Evolutionary conservation across 2,888 invertebrate species (phyloP), one percentile per base, ranked within the genome.

Genomic region (Pristionchus maxplancki): DNA sequence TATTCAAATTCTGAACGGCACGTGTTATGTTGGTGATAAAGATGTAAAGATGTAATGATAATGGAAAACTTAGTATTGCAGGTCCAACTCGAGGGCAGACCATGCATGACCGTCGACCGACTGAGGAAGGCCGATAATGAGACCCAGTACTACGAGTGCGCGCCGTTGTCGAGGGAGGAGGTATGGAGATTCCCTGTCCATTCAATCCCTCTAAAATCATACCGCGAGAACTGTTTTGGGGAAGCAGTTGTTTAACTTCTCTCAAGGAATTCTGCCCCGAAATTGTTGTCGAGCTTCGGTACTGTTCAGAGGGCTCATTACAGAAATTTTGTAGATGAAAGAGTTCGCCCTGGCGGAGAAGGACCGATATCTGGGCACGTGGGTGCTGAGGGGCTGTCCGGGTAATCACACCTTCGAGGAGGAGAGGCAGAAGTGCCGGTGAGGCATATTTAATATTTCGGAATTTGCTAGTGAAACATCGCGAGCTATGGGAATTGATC

Each of bases 141-240:
- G 17, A 89, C 91, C 20, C 89, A 90, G 44, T 92, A 90, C 64
- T 93, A 90, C 87, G 94, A 94, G 88, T 94, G 94, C 89, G 92
- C 94, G 0, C 92, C 94, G n/a, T 86, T 94, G 15, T 91, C 91
- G 31, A 92, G 93, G 84, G 92, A 93, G 67, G 94, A 94, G 90
- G 91, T 91, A 64, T 9, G 31, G 0, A 40, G n/a, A 37, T 28
- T 17, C n/a, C 44, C 11, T 44, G 44, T 11, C 44, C 44, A 44
- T 11, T n/a, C n/a, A n/a, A n/a, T 50, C n/a, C n/a, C 17, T 67
- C 48, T 20, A 78, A 48, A 48, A 48, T 48, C 8, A 48, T 48
- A n/a, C n/a, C n/a, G n/a, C n/a, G n/a, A n/a, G n/a, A n/a, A n/a
- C n/a, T n/a, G n/a, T n/a, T n/a, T n/a, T n/a, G n/a, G n/a, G n/a